Percentiles rank a stretch among this genome's conserved stretches.
phyloP scores from a whole-genome alignment of 2,113 vertebrate species.

The Seriola aureovittata region DNA sequence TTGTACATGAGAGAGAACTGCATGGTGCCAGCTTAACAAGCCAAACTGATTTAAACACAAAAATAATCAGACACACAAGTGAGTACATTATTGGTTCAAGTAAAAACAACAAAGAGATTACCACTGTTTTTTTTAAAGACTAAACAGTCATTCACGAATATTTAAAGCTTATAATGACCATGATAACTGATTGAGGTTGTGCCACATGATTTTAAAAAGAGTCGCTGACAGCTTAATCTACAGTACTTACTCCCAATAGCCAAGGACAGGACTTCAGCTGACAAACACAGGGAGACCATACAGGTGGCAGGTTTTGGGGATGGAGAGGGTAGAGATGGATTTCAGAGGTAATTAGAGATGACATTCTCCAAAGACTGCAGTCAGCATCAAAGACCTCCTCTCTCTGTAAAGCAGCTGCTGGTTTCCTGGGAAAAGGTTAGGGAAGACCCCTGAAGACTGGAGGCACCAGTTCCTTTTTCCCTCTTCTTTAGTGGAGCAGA shows the following conservation, averaged over 20 bases:
- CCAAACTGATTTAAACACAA: not conserved
- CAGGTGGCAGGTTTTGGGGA: conserved; percentile 54
- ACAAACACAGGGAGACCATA: conserved; percentile 58
- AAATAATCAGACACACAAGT: not conserved
- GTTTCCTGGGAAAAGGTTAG: conserved; percentile 65
- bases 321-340: conserved; percentile 62
- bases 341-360: conserved; percentile 75
- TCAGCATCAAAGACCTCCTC: conserved; percentile 65
- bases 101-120: not conserved
- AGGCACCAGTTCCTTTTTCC: conserved; percentile 12
- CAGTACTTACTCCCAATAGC: conserved; percentile 5
- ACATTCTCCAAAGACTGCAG: conserved; percentile 66
- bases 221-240: not conserved
- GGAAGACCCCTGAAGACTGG: conserved; percentile 48
- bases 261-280: conserved; percentile 49
- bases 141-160: not conserved
- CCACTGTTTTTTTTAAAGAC: too few species aligned
- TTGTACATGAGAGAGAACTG: not conserved
- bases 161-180: not conserved
- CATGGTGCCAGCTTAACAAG: not conserved
- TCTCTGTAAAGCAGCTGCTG: conserved; percentile 38
- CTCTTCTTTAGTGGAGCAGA: conserved; percentile 42
- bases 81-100: not conserved
- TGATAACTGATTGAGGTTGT: not conserved
- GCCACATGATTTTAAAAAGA: conserved; percentile 5